Conservation (phyloP, 2,888 invertebrate species). For the Acanthosepion pharaonis region DNA sequence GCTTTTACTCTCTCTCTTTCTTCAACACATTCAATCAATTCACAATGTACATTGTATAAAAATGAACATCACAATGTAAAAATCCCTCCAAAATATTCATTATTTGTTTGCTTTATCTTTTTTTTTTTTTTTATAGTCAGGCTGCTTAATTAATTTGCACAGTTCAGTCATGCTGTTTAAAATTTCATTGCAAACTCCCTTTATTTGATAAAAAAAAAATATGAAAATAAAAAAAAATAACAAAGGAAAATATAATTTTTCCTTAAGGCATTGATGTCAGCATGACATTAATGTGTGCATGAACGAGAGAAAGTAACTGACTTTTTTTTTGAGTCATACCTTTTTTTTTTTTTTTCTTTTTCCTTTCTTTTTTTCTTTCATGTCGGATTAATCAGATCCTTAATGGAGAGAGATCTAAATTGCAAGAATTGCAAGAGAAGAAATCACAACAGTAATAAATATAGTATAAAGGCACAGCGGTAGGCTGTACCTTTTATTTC, state of each 20-base stretch:
- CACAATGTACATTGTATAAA: neutral
- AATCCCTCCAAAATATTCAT: constrained; percentile 16
- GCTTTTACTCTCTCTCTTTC: neutral
- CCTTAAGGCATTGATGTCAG: neutral
- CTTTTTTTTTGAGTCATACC: neutral
- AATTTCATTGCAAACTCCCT: constrained; percentile 1
- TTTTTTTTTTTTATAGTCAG: neutral
- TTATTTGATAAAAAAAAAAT: neutral
- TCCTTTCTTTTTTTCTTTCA: neutral
- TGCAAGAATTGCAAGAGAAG: neutral
- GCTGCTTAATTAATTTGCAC: constrained; percentile 4
- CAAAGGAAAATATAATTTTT: neutral
- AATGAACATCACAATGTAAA: neutral
- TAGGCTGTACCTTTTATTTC: neutral
- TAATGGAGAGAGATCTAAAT: neutral
- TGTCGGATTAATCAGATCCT: neutral
- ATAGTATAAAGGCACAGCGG: neutral
- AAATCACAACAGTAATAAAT: constrained; percentile 11
- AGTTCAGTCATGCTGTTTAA: constrained; percentile 33
- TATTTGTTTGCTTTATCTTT: neutral
- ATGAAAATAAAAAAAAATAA: neutral
- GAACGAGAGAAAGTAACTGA: neutral
- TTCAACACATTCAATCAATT: constrained; percentile 9
- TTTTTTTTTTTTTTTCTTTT: neutral
- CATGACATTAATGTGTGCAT: neutral